Conservation (phyloP, 1,140 invertebrate genomes). For the Zaprionus camerounensis region DNA sequence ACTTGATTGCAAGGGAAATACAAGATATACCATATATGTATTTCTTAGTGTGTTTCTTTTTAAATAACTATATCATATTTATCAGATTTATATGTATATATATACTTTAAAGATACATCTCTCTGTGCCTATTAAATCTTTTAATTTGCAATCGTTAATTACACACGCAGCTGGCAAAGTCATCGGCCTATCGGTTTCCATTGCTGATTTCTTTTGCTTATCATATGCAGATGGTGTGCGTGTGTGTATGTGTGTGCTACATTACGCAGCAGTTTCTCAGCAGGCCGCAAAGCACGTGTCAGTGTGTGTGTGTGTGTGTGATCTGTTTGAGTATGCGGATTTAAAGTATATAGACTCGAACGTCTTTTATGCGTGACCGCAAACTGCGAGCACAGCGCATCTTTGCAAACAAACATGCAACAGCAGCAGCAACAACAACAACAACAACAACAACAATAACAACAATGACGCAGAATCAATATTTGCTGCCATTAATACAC, state of each 20-base stretch:
- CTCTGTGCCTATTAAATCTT: not conserved
- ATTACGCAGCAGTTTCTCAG: slow-evolving; percentile 20
- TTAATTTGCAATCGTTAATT: not conserved
- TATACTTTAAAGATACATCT: too few species aligned
- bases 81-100: not conserved
- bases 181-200: not conserved
- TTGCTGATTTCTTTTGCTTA: not conserved
- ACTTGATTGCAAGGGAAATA: too few species aligned
- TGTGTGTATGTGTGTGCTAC: not conserved
- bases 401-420: slow-evolving; percentile 40
- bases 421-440: slow-evolving; percentile 10
- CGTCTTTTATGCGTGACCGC: slow-evolving; percentile 46
- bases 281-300: slow-evolving; percentile 13
- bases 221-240: not conserved
- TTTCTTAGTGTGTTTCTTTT: too few species aligned
- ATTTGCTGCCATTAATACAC: slow-evolving; percentile 53
- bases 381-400: slow-evolving; percentile 34
- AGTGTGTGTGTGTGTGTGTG: not conserved
- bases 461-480: slow-evolving; percentile 40
- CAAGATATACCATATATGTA: too few species aligned
- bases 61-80: not conserved
- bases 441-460: not conserved
- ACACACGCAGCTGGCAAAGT: not conserved
- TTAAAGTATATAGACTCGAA: slow-evolving; percentile 36
- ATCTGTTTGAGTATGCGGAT: slow-evolving; percentile 4